A percentile compares a stretch with the other conserved stretches of the same genome.
phyloP scores from a whole-genome alignment of 2,888 invertebrate genomes.

The Stenolophus ochropezus region DNA sequence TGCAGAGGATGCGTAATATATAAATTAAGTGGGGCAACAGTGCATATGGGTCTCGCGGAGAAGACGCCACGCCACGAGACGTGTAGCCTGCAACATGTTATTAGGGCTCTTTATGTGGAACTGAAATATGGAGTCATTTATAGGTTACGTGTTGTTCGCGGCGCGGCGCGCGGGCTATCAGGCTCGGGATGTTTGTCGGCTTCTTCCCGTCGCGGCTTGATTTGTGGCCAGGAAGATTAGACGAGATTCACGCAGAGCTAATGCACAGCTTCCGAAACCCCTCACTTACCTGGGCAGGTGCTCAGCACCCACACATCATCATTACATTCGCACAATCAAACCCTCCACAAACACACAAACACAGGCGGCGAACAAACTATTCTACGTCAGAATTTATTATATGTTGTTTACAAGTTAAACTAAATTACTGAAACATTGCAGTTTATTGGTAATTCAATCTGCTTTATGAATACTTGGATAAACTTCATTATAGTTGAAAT shows the following conservation, averaged over 20 bases:
- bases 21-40: constrained; percentile 6
- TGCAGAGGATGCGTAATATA: constrained; percentile 28
- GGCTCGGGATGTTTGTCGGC: constrained; percentile 38
- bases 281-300: no score
- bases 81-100: neutral
- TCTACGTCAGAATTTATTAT: no score
- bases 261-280: neutral
- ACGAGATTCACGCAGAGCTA: neutral
- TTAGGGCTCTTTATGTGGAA: constrained; percentile 50
- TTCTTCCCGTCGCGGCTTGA: constrained; percentile 7
- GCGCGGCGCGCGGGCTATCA: constrained; percentile 31
- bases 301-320: no score
- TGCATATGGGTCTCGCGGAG: neutral
- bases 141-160: constrained; percentile 43
- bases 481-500: no score
- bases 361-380: no score
- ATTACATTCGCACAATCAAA: no score
- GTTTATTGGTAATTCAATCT: no score
- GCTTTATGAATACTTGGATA: no score
- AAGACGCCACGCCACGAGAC: neutral
- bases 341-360: no score
- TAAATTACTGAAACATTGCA: no score
- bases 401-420: no score
- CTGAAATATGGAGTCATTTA: constrained; percentile 57
- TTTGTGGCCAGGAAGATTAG: constrained; percentile 19